Evolutionary conservation across 2,113 vertebrate genomes (phyloP).

Genomic region (Larimichthys polyactis): DNA sequence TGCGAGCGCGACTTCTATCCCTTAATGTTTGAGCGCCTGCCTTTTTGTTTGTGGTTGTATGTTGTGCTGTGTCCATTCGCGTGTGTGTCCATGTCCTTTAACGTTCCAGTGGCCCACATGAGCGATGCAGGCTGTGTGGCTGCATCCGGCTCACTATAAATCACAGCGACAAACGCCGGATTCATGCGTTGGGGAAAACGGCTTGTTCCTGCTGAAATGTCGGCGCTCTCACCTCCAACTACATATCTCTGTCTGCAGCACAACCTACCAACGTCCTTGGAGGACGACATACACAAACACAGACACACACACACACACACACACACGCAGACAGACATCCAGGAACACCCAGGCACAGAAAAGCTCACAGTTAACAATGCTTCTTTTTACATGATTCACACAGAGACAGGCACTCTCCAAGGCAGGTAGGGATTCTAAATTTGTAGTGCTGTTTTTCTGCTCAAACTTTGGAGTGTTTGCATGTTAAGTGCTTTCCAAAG

Average conservation of each 20-base stretch:
- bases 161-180: conserved; percentile 63
- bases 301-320: conserved; percentile 13
- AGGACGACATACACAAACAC: conserved; percentile 28
- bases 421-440: background rate
- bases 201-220: conserved; percentile 68
- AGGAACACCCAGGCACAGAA: conserved; percentile 12
- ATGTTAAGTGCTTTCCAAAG: background rate
- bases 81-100: conserved; percentile 58
- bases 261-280: conserved; percentile 64
- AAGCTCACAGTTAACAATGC: background rate
- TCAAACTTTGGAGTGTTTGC: background rate
- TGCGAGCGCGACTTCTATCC: background rate
- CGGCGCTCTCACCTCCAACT: conserved; percentile 52
- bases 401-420: background rate
- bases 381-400: background rate
- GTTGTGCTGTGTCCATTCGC: background rate
- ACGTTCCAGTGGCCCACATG: conserved; percentile 56
- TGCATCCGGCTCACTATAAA: conserved; percentile 64
- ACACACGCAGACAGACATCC: background rate
- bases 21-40: background rate
- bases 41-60: background rate
- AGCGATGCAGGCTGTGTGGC: conserved; percentile 41
- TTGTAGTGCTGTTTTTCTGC: too few relatives aligned
- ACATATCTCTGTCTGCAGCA: conserved; percentile 61
- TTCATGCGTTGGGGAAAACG: conserved; percentile 36